Percentiles rank a stretch among this genome's conserved stretches.
Conservation (phyloP, 2,113 vertebrate species). For the Euleptes europaea region DNA sequence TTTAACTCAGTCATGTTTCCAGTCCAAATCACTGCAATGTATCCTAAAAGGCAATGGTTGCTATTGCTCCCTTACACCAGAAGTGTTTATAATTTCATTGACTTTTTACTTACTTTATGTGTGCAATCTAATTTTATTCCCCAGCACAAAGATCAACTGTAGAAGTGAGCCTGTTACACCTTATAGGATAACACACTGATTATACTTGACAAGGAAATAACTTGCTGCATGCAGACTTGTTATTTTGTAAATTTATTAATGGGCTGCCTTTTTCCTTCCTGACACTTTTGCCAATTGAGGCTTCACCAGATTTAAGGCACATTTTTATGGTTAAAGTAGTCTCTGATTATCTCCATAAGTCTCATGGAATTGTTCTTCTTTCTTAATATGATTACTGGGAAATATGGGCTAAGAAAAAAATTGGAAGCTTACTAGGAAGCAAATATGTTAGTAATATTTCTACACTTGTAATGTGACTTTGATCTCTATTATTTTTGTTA, state of each 20-base stretch:
- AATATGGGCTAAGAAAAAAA: not conserved
- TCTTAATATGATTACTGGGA: not conserved
- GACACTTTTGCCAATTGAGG: not conserved
- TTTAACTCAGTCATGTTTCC: not conserved
- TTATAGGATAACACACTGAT: constrained; percentile 15
- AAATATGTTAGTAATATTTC: not conserved
- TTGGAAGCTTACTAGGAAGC: not conserved
- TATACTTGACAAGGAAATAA: constrained; percentile 26
- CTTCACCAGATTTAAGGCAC: not conserved
- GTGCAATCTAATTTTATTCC: not conserved
- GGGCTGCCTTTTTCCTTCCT: constrained; percentile 4
- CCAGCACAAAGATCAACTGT: not conserved
- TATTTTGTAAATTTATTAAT: constrained; percentile 27
- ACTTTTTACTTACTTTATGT: not conserved
- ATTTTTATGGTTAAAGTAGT: not conserved
- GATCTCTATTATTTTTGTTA: not conserved
- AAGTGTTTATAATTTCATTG: not conserved
- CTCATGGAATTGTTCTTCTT: not conserved
- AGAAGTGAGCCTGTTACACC: not conserved
- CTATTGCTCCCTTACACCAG: not conserved
- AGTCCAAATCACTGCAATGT: not conserved
- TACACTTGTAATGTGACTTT: not conserved
- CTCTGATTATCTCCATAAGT: not conserved
- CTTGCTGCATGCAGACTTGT: not conserved
- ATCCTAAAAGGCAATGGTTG: not conserved